Conservation (phyloP, 2,888 invertebrate species). For the Ptychoptera contaminata region DNA sequence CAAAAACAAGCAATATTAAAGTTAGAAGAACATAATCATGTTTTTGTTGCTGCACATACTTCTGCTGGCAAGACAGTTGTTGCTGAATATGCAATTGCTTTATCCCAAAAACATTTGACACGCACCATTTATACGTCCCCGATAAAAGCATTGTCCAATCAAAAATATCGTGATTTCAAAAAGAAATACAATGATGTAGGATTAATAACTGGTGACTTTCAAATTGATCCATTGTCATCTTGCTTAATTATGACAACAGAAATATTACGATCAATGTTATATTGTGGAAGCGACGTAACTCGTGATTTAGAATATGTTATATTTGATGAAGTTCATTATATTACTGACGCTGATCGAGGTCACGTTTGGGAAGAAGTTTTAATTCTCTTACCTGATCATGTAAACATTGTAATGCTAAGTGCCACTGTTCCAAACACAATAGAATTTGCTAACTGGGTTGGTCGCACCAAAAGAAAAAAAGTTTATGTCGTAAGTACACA, state of each 20-base stretch:
- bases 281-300: constrained; percentile 85
- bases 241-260: constrained; percentile 99
- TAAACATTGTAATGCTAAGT: constrained; percentile 91
- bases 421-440: constrained; percentile 96
- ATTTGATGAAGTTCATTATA: constrained; percentile 98
- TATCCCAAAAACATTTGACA: constrained; percentile 83
- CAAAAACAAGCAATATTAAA: constrained; percentile 94
- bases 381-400: constrained; percentile 86
- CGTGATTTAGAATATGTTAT: constrained; percentile 96
- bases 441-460: constrained; percentile 92
- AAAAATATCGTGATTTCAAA: constrained; percentile 96
- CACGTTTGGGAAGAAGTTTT: constrained; percentile 99
- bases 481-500: constrained; percentile 87
- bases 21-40: constrained; percentile 83
- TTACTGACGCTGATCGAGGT: constrained; percentile 93
- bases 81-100: constrained; percentile 96
- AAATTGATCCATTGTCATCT: constrained; percentile 82
- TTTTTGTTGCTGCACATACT: constrained; percentile 98
- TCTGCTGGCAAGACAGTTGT: constrained; percentile 98
- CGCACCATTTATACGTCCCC: constrained; percentile 95
- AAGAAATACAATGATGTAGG: constrained; percentile 85
- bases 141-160: constrained; percentile 97
- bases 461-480: constrained; percentile 69
- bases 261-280: constrained; percentile 92
- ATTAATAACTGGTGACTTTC: constrained; percentile 86